Base-by-base conservation (phyloP, 2,113 vertebrate genomes). In the Mobula birostris region DNA sequence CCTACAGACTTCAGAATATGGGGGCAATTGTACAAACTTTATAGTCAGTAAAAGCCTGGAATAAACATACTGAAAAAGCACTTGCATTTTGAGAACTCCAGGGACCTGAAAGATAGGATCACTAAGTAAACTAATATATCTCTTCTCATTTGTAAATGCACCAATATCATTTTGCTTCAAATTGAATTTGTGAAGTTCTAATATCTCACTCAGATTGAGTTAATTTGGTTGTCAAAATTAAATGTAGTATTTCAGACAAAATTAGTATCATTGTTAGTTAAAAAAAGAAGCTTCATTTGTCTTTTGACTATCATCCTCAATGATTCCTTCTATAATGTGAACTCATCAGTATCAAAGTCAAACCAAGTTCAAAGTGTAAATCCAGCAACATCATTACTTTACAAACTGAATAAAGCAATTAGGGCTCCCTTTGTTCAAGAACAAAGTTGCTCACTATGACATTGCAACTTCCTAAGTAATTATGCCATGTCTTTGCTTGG, bases 291-390 rank as follows among this genome's bases (percentile, higher is more conserved):
- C 5, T 40, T 92, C 5, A 70, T 92, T 70, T 48, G 48, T 40
- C 32, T 66, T 66, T 32, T 74, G 5, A 48, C 36, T 14, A 36
- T 17, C 36, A 27, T 7, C 5, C 72, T 76, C 70, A 93, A 21
- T 66, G 29, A 90, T 32, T 90, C 1, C 29, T 63, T 7, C 24
- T 76, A 32, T 48, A 2, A 27, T 74, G 48, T 40, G 91, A 74
- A 27, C 19, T 93, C 88, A 48, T 74, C 36, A 56, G 32, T 93
- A 56, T 74, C 66, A 93, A 93, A 92, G 90, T 29, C 21, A 93
- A 74, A 74, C 72, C 66, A 93, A 93, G 91, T 93, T 93, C 91
- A 93, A 74, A 92, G 36, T 40, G 66, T n/a, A 92, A 9, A 21
- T 19, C 68, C 21, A 40, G 19, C 36, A 93, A 93, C 68, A 74